These are phyloP conservation scores for Pyrochroa serraticornis DNA, from an alignment of 2,888 invertebrate genomes.

Conservation along the genomic window DNA sequence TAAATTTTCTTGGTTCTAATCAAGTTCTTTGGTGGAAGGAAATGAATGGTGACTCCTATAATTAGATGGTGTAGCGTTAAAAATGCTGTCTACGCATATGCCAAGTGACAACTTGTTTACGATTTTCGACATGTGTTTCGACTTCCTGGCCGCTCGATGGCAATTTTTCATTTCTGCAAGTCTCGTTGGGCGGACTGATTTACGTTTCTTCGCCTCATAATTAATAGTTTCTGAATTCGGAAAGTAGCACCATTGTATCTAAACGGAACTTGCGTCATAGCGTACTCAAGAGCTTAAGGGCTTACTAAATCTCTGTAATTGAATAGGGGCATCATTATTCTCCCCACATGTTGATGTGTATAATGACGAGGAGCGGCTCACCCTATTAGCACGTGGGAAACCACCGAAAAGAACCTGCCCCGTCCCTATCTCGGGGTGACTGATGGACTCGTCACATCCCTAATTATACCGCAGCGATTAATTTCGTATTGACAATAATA, in stretches of 20 bases:
- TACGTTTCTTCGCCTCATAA: neutral
- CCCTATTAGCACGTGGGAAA: constrained; percentile 46
- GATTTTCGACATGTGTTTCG: constrained; percentile 34
- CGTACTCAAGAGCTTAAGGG: constrained; percentile 10
- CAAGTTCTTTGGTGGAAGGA: neutral
- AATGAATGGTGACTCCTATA: no score
- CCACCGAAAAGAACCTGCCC: constrained; percentile 35
- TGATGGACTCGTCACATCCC: constrained; percentile 33
- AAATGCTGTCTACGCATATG: constrained; percentile 27
- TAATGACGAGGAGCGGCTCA: constrained; percentile 40
- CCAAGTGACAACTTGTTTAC: constrained; percentile 29
- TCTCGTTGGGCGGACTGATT: neutral
- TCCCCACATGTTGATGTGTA: constrained; percentile 38
- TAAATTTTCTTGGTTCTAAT: neutral
- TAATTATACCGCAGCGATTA: constrained; percentile 2
- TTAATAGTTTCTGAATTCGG: neutral
- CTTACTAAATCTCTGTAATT: constrained; percentile 34
- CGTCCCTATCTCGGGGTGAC: constrained; percentile 27
- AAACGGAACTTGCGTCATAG: constrained; percentile 7
- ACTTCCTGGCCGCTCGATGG: constrained; percentile 29
- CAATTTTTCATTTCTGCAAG: constrained; percentile 33
- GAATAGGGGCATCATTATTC: constrained; percentile 35
- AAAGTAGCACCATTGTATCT: constrained; percentile 8
- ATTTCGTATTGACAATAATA: neutral
- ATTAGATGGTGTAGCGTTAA: constrained; percentile 3